Evolutionary conservation across 2,888 invertebrate genomes (phyloP), one percentile per base, ranked within the genome.

Genomic region (Limnephilus marmoratus): DNA sequence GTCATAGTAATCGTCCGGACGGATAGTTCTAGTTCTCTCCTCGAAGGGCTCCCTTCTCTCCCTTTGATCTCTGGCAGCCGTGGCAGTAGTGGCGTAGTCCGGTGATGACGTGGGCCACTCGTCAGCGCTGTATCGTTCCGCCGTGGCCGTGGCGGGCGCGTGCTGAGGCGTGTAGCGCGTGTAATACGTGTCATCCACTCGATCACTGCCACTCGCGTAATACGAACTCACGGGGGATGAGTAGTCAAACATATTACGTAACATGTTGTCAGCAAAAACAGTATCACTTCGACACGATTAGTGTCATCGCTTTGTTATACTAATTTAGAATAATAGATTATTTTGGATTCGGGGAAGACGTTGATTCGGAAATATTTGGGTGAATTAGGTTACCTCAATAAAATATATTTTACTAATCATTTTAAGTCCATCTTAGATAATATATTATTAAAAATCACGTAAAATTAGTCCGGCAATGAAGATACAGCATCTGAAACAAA

Each of bases 1-100:
- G 81, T 94, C 94, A 91, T 93, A 93, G 83, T 93, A 93, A 82
- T 94, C 94, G 31, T 93, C 93, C 9, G 94, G 94, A 93, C 93
- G 93, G 93, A 94, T 94, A 37, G 94, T 94, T 91, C 94, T 92
- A 29, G 94, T 94, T 91, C 94, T 93, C 90, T 94, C 94, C 90
- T 94, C 94, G 90, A 92, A 94, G 12, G 94, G 93, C 80, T 94
- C 94, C 37, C 93, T 93, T 86, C 91, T 92, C 81, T 91, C 92
- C 87, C 93, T 90, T 15, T 91, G 85, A 49, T 93, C 91, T 41
- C 91, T 89, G 34, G 91, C 85, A 31, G 92, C 91, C 29, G 86
- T 15, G 49, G 85, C 88, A 11, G 93, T 86, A 29, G 85, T 85
- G 3, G 93, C 45, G 45, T 94, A 93, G 49, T 93, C 93, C 82